Evolutionary conservation across 1,140 invertebrate genomes (phyloP), one percentile per base, ranked within the genome.

Genomic region (Dendrolimus punctatus): DNA sequence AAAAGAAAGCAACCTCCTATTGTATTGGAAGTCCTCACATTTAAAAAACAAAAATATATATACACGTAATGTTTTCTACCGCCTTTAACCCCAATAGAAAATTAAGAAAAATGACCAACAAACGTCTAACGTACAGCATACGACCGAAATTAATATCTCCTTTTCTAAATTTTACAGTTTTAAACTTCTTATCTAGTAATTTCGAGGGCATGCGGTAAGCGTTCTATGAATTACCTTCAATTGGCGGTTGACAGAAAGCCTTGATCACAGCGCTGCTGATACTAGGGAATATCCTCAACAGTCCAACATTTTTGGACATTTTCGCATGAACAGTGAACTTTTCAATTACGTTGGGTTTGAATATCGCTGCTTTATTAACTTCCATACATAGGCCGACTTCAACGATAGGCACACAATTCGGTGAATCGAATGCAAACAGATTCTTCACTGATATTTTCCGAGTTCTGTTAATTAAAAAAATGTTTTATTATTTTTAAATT

Each of bases 381-480:
- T 91, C 88, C 50, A 95, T 89, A 55, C 91, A 88, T 39, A 95
- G 93, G 6, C 95, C 96, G 40, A 96, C 91, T 44, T 90, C 90
- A 1, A 94, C 98, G n/a, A 99, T 72, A 0, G 95, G 92, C 3
- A 90, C 79, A 71, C 93, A 92, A 85, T 99, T 99, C 0, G 96
- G 97, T 0, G 96, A 97, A 61, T 93, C 88, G 76, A 99, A 99
- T 0, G 98, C 98, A 62, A 94, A 92, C 47, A 99, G 91, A 9
- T 92, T 90, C 40, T 90, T 91, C 2, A 94, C 91, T 54, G 95
- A 96, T 0, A 92, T 83, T 87, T 99, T 99, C 4, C 92, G 92
- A 0, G 94, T 94, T 49, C 89, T 88, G 49, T 3, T 55, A 58
- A 51, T n/a, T n/a, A n/a, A n/a, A n/a, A n/a, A n/a, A n/a, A n/a